Evolutionary conservation across 2,113 vertebrate genomes (phyloP).

Genomic region (Macrotis lagotis): DNA sequence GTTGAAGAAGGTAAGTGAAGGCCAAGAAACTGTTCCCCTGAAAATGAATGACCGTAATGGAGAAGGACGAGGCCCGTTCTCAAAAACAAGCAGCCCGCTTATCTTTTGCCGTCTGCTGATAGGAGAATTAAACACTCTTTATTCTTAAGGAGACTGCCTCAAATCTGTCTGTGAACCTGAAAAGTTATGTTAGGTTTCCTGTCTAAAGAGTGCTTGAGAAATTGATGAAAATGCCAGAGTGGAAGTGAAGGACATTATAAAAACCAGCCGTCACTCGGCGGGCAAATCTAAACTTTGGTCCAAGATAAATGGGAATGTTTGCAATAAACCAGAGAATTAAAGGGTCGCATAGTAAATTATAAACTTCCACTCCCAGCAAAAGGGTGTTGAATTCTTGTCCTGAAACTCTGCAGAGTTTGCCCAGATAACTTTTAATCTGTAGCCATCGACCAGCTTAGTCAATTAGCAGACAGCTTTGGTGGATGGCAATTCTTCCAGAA

Average conservation of each 20-base stretch:
- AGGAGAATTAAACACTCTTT: constrained; percentile 75
- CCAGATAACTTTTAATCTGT: constrained; percentile 34
- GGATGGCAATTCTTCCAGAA: constrained; percentile 63
- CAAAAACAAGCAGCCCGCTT: constrained; percentile 57
- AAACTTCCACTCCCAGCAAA: constrained; percentile 47
- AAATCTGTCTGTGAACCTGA: constrained; percentile 74
- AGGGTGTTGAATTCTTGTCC: constrained; percentile 39
- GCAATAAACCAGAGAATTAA: constrained; percentile 41
- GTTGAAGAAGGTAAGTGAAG: constrained; percentile 90
- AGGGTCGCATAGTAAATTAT: background rate
- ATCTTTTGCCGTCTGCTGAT: constrained; percentile 79
- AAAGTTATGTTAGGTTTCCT: constrained; percentile 70
- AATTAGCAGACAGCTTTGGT: constrained; percentile 43
- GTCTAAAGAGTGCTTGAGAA: constrained; percentile 70
- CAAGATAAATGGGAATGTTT: constrained; percentile 66
- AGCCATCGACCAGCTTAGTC: constrained; percentile 54
- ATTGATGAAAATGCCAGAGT: constrained; percentile 58
- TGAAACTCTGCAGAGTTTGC: constrained; percentile 58
- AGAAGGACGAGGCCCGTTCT: constrained; percentile 63
- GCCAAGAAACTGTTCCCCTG: constrained; percentile 62
- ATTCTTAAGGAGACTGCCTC: constrained; percentile 69
- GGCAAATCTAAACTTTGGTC: constrained; percentile 55
- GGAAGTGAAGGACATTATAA: constrained; percentile 50
- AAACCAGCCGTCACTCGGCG: constrained; percentile 45
- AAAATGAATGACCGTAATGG: constrained; percentile 43